Percentiles rank a stretch among this genome's conserved stretches.
These are phyloP conservation scores for Anthopleura sola DNA, from an alignment of 64 coral and sea anemone genomes.

Conservation along the genomic window DNA sequence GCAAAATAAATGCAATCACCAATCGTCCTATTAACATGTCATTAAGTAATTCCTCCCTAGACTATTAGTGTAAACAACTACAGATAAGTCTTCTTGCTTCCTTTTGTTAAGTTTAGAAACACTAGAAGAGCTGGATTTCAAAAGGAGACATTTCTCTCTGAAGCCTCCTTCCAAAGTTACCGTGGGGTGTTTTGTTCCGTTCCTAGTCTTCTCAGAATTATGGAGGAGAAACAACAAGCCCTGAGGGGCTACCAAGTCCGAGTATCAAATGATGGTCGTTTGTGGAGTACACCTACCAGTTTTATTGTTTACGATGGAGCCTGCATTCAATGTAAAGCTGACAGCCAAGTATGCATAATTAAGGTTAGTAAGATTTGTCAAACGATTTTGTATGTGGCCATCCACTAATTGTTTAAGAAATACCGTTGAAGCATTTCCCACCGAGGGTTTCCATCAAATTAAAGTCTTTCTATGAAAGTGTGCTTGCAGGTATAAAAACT, in stretches of 20 bases:
- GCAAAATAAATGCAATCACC: too few relatives aligned
- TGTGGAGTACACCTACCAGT: conserved; percentile 41
- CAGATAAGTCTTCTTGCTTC: not conserved
- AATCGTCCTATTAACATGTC: too few relatives aligned
- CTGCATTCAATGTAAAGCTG: conserved; percentile 32
- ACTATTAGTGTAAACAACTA: not conserved
- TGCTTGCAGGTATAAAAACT: too few relatives aligned
- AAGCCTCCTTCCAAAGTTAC: conserved; percentile 50
- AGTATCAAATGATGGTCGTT: conserved; percentile 36
- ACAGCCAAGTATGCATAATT: conserved; percentile 18
- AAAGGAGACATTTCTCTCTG: conserved; percentile 29
- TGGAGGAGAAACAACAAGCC: not conserved
- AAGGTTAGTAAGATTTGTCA: conserved; percentile 44
- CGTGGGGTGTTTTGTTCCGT: conserved; percentile 37
- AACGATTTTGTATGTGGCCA: too few relatives aligned
- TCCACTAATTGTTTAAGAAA: too few relatives aligned
- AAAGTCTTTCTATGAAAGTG: too few relatives aligned
- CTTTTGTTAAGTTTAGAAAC: conserved; percentile 21
- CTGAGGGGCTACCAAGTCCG: conserved; percentile 24
- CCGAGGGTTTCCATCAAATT: too few relatives aligned
- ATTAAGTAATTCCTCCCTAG: too few relatives aligned
- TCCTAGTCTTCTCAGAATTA: conserved; percentile 14
- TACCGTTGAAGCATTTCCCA: too few relatives aligned
- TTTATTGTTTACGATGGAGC: conserved; percentile 39
- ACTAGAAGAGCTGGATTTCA: conserved; percentile 1